Percentiles rank a stretch among this genome's conserved stretches.
These are phyloP conservation scores for Natator depressus DNA, from an alignment of 2,113 vertebrate species.

Conservation along the genomic window DNA sequence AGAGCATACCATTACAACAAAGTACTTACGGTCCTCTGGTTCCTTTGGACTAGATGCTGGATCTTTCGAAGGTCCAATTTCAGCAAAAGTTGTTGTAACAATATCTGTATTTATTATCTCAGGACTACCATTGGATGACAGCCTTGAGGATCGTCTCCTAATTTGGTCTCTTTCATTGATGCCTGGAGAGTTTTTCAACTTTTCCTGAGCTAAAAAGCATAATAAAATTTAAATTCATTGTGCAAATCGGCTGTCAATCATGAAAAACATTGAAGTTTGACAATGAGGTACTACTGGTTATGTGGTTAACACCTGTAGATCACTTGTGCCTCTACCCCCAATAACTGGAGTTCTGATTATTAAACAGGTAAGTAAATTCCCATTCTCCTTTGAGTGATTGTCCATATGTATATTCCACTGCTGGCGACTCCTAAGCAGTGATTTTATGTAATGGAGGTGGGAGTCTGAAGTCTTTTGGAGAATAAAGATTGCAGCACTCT, in stretches of 20 bases:
- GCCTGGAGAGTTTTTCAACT: constrained; percentile 73
- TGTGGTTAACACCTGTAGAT: neutral
- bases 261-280: neutral
- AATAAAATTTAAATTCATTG: neutral
- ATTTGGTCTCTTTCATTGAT: constrained; percentile 76
- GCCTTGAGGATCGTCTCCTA: constrained; percentile 78
- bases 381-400: neutral
- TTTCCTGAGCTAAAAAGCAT: constrained; percentile 78
- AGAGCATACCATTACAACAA: neutral
- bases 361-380: neutral
- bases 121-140: constrained; percentile 70
- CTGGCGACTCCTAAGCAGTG: neutral
- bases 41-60: constrained; percentile 60
- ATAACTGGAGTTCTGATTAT: neutral
- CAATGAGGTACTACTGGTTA: neutral
- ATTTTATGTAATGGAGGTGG: neutral
- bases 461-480: neutral
- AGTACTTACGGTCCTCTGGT: constrained; percentile 72
- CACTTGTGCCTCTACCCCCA: neutral
- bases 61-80: constrained; percentile 67
- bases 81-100: constrained; percentile 53
- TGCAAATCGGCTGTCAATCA: neutral
- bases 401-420: neutral
- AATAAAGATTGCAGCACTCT: neutral
- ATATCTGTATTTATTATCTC: constrained; percentile 71